These are phyloP conservation scores for Hetaerina titia DNA, from an alignment of 2,888 invertebrate genomes.

Conservation along the genomic window DNA sequence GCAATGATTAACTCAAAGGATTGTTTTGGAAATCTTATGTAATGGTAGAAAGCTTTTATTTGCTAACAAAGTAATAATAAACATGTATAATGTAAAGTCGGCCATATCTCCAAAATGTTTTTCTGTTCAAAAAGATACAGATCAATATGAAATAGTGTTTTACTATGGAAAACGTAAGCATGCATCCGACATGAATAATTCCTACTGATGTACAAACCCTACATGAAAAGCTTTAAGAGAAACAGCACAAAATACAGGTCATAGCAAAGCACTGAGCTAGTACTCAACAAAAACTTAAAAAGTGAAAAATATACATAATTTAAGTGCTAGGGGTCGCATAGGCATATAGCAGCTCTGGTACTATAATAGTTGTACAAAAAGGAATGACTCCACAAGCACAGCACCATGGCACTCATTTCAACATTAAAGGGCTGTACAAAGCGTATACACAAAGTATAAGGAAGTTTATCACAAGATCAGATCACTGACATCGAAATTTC, in stretches of 20 bases:
- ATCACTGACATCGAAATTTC: constrained; percentile 26
- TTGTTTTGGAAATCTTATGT: neutral
- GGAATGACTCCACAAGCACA: constrained; percentile 62
- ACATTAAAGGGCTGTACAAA: constrained; percentile 54
- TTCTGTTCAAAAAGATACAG: constrained; percentile 32
- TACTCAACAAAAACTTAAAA: constrained; percentile 61
- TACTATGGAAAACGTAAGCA: constrained; percentile 47
- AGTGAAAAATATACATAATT: constrained; percentile 38
- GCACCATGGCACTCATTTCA: constrained; percentile 64
- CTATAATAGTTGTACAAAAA: constrained; percentile 58
- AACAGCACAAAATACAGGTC: constrained; percentile 47
- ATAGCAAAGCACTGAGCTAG: constrained; percentile 41
- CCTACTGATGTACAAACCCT: constrained; percentile 52
- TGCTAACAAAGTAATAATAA: constrained; percentile 55
- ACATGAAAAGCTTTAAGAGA: constrained; percentile 20
- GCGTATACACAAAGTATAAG: constrained; percentile 28
- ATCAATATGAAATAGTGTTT: constrained; percentile 34
- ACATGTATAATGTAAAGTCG: constrained; percentile 26
- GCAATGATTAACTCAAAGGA: neutral
- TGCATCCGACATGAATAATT: constrained; percentile 26
- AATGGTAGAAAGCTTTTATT: constrained; percentile 52
- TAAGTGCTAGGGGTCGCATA: constrained; percentile 50
- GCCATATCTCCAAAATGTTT: constrained; percentile 39
- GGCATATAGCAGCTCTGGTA: constrained; percentile 40
- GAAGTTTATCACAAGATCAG: constrained; percentile 58